Base-by-base conservation (phyloP, 1,140 invertebrate genomes). In the Scylla paramamosain region DNA sequence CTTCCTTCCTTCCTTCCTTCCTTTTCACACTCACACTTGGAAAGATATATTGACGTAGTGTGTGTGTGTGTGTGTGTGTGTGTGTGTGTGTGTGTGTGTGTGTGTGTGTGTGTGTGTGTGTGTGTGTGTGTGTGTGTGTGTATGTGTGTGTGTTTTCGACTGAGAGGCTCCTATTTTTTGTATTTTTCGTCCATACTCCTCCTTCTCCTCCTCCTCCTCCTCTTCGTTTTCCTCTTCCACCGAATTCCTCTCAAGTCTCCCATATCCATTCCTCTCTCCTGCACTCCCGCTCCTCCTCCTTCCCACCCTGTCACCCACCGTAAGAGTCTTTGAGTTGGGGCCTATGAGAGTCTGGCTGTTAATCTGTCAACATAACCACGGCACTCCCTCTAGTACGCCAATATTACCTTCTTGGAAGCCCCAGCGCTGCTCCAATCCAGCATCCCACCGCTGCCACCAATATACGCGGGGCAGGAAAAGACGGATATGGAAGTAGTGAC, bases 41-140 rank as follows among this genome's bases (percentile, higher is more conserved):
- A 14, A 16, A 87, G 28, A 39, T 87, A 16, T 87, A 16, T 39
- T 39, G 29, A 28, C 29, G 4, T 31, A 28, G 84, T 87, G 84
- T 87, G 84, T 87, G 84, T 87, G 84, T 87, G 84, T 87, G 84
- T 87, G 84, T 87, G 84, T 87, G 84, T 87, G 84, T 87, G 84
- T 87, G 84, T 87, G 84, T 87, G 84, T 87, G 84, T 87, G 84
- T 28, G 84, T 87, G 84, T 87, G n/a, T 87, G 84, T 87, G n/a
- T 32, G n/a, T 46, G 0, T 29, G 39, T 16, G 29, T 16, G 84
- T 4, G 84, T 16, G 20, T 39, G 39, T 39, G 39, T 39, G 39
- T 39, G 39, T 39, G 39, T 39, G 39, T 39, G 39, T 39, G 39
- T 39, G 39, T 39, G 84, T 16, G 20, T 39, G 39, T 39, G 39